Evolutionary conservation across 2,797 vertebrate species (phyloP), one percentile per base, ranked within the genome.

Genomic region (Iguana delicatissima): DNA sequence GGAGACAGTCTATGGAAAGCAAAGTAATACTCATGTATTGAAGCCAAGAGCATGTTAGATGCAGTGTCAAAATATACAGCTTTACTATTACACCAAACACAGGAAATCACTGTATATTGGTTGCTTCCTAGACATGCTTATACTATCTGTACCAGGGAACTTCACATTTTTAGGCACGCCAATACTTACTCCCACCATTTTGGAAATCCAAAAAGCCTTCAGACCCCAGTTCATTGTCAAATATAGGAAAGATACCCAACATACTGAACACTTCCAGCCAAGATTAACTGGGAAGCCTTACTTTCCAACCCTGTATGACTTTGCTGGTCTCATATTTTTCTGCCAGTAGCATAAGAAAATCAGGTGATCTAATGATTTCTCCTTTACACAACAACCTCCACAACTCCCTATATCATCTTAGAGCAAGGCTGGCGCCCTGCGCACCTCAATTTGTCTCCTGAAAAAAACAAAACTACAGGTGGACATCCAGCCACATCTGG

Each of bases 1-100:
- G 90, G 92, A 79, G 9, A 50, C 50, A 87, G 86, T 93, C 97
- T 97, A 93, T 73, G 89, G 94, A 91, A 94, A 93, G 38, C 14
- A 95, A 29, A 93, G 26, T 42, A 46, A 26, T 67, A 1, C 24
- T 64, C 52, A 46, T n/a, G n/a, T 32, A 64, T 6, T 64, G 72
- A 22, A 12, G 46, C 42, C 69, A 86, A 1, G 1, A 18, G 73
- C 26, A 46, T 82, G n/a, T 6, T 91, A 79, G 77, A 84, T 42
- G 69, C 3, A 55, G 46, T 24, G 26, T 20, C 29, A 76, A 89
- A 89, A 69, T 74, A 85, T 1, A 38, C 84, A 74, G 80, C 72
- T 62, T 76, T 12, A 89, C 24, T 62, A 52, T 35, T 79, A 79
- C 20, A 50, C 9, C 29, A 24, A 12, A 29, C 38, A 79, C 12